Evolutionary conservation across 2,113 vertebrate species (phyloP), one percentile per base, ranked within the genome.

Genomic region (Elephantulus edwardii): DNA sequence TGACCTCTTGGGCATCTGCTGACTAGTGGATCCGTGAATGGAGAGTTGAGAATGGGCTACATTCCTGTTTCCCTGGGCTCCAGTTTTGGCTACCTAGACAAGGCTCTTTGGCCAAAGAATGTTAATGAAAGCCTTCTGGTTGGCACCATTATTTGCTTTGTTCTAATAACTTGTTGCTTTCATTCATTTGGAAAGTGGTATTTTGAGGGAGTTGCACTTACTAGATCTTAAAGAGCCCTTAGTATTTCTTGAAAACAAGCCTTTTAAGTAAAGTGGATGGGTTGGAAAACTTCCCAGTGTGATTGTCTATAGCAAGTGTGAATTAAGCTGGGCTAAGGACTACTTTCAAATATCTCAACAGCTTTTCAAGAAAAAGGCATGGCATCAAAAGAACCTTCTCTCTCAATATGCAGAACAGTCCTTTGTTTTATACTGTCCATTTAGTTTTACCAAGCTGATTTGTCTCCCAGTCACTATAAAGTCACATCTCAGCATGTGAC

Each of bases 191-290:
- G 52, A 84, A 76, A 86, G 77, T 71, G 30, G 28, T 33, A 3
- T 82, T 83, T 86, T 8, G 20, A 48, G 52, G 72, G 26, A 28
- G 42, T 76, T 91, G 48, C n/a, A 50, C 44, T 75, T 38, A 48
- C 42, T 22, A 42, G 48, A 20, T 82, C 38, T 93, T 82, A 68
- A n/a, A 79, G 86, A 89, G 76, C 87, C 10, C 64, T 70, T 88
- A 38, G 81, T 72, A 86, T 89, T 93, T 84, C 71, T 7, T 77
- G 82, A 89, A 84, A 84, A 40, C 46, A 83, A 52, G 66, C 56
- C 77, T 62, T 91, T 44, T 52, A 35, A 22, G 6, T 72, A 81
- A 80, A 89, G 84, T 35, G 77, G 58, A 17, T 77, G 62, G 42
- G n/a, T n/a, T 77, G 90, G 88, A 79, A 76, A 87, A n/a, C 40